Conservation (phyloP, 2,797 vertebrate species). For the Pseudotriccus pelzelni region DNA sequence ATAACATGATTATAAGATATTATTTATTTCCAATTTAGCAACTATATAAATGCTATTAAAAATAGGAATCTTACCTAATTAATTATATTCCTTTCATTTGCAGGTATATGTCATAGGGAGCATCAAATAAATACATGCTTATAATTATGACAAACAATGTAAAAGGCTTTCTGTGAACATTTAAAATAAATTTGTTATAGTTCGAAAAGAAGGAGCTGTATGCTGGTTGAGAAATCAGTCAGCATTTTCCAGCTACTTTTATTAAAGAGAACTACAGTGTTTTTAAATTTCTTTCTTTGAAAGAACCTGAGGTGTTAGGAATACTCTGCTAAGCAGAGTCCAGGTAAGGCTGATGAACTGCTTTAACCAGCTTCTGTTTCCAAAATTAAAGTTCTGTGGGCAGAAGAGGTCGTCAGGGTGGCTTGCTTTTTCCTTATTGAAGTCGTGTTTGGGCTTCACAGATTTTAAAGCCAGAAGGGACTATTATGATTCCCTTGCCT, state of each 20-base stretch:
- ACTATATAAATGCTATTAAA: neutral
- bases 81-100: neutral
- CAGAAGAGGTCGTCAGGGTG: conserved; percentile 66
- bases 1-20: neutral
- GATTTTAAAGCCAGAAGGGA: conserved; percentile 71
- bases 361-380: conserved; percentile 67
- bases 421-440: conserved; percentile 68
- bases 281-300: conserved; percentile 66
- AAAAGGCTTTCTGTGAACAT: neutral
- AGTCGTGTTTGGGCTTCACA: conserved; percentile 66
- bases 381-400: conserved; percentile 72
- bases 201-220: neutral
- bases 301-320: conserved; percentile 37
- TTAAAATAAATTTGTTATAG: neutral
- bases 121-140: neutral
- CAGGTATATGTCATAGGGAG: neutral
- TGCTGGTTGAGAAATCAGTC: conserved; percentile 25
- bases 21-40: neutral
- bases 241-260: conserved; percentile 27
- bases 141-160: neutral
- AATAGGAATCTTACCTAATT: neutral
- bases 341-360: conserved; percentile 69
- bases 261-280: conserved; percentile 50
- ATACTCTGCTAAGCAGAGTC: conserved; percentile 59
- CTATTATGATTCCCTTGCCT: conserved; percentile 61